A percentile compares a stretch with the other conserved stretches of the same genome.
Evolutionary conservation across 2,888 invertebrate genomes (phyloP).

Genomic region (Hypercompe scribonia): DNA sequence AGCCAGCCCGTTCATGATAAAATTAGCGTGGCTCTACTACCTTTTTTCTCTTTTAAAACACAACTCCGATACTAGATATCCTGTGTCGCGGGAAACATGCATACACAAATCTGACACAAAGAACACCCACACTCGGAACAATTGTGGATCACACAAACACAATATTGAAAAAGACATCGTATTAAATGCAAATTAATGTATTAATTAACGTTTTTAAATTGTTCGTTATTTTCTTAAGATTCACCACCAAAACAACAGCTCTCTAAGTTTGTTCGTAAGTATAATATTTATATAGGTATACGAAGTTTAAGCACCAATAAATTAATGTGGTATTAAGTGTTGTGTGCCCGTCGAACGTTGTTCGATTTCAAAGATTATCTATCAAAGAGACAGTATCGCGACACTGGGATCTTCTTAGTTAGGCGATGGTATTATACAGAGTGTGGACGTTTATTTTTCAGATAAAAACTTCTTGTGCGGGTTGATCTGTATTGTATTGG

Average conservation of each 20-base stretch:
- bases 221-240: neutral
- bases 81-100: too few relatives aligned
- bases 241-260: neutral
- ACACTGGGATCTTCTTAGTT: constrained; percentile 65
- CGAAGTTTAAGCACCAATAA: constrained; percentile 51
- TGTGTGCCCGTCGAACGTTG: constrained; percentile 75
- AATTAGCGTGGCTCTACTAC: too few relatives aligned
- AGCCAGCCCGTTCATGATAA: too few relatives aligned
- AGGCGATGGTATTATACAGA: constrained; percentile 57
- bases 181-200: neutral
- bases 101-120: too few relatives aligned
- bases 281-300: constrained; percentile 22
- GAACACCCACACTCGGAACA: too few relatives aligned
- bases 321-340: constrained; percentile 62
- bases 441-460: constrained; percentile 41
- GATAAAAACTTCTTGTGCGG: too few relatives aligned
- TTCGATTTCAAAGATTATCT: constrained; percentile 84
- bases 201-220: neutral
- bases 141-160: too few relatives aligned
- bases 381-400: constrained; percentile 81
- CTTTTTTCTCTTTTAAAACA: too few relatives aligned
- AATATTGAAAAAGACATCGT: too few relatives aligned
- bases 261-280: constrained; percentile 5
- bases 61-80: too few relatives aligned
- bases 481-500: too few relatives aligned